These are phyloP conservation scores for Meloe dianella DNA, from an alignment of 2,888 invertebrate genomes.

Conservation along the genomic window DNA sequence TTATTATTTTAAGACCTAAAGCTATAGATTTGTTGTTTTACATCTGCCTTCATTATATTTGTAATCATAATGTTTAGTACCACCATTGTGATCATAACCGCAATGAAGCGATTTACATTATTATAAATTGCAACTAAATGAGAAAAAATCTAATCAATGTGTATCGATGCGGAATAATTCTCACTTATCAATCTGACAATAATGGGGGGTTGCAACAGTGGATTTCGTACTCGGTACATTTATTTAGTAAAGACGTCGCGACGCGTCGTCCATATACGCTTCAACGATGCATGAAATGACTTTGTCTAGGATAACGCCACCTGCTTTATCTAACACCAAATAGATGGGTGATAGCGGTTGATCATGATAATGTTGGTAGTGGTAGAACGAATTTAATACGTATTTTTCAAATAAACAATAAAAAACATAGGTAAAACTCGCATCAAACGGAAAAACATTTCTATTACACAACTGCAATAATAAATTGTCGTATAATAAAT, in stretches of 20 bases:
- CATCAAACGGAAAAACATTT: neutral
- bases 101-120: neutral
- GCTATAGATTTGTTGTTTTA: neutral
- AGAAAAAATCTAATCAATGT: neutral
- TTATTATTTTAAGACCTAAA: neutral
- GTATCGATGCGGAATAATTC: neutral
- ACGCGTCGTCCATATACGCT: slow-evolving; percentile 41
- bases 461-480: neutral
- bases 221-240: neutral
- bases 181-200: slow-evolving; percentile 1
- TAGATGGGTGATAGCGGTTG: neutral
- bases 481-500: neutral
- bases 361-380: neutral
- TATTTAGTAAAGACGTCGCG: slow-evolving; percentile 33
- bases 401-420: no score
- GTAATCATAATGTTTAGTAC: neutral
- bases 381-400: neutral
- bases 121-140: neutral
- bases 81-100: neutral
- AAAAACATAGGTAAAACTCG: no score
- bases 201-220: neutral
- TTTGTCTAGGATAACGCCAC: slow-evolving; percentile 39
- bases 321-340: neutral
- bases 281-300: slow-evolving; percentile 53
- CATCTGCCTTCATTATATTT: slow-evolving; percentile 4